Base-by-base conservation (phyloP, 2,888 invertebrate species). In the Cataglyphis livida region DNA sequence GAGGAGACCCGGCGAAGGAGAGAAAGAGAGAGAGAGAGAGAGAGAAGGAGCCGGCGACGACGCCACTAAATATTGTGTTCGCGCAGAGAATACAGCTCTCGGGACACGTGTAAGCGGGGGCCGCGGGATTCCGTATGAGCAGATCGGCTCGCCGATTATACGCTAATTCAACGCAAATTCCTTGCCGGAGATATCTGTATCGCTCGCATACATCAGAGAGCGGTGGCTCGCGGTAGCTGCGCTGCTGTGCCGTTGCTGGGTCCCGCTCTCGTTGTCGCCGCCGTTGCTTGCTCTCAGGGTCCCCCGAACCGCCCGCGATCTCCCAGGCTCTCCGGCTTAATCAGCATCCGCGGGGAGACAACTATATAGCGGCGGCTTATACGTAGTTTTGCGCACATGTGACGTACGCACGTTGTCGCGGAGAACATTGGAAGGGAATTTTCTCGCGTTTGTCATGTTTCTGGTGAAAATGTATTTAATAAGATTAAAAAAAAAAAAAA, bases 111-210 rank as follows among this genome's bases (percentile, higher is more conserved):
- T 94, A 94, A 94, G 92, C 93, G 92, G 93, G 93, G 92, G 91
- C 92, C 92, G 92, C 92, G 93, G 91, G 94, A 94, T 94, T 94
- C 93, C 94, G 93, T 92, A 93, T 93, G 93, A 92, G 91, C 92
- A 94, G 94, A 94, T 94, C 94, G 94, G 92, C 91, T 91, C 92
- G 89, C 91, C 93, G 94, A 94, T 94, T 94, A 94, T 94, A 94
- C 94, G 94, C 94, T 94, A 94, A 94, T 94, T 94, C 94, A 94
- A 94, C 94, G 94, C 93, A 93, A 94, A 94, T 94, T 94, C 94
- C 92, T 93, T 91, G 89, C 90, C 91, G 89, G 90, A 92, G 93
- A 93, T 94, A 94, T 94, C 94, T 94, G 93, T 94, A 94, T 94
- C 94, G 93, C 91, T 92, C 91, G 92, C 93, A 93, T 93, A 93